Evolutionary conservation across 2,113 vertebrate species (phyloP), one percentile per base, ranked within the genome.

Genomic region (Nansenia antarctica): DNA sequence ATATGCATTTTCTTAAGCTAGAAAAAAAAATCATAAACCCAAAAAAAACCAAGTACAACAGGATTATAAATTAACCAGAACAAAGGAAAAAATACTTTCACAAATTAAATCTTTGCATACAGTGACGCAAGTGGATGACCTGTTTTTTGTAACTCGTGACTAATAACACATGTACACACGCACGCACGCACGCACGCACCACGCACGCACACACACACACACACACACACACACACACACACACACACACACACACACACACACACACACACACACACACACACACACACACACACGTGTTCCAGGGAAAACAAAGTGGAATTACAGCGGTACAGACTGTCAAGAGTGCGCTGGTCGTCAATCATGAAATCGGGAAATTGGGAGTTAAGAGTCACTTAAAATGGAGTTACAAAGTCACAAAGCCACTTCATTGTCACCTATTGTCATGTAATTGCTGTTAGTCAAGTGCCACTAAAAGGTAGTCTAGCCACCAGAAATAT

Each of bases 61-160:
- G 86, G 88, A 89, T 91, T 90, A 90, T 92, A 92, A 93, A 92
- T 92, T 89, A 93, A 92, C 79, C 89, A 81, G 74, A 76, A 79
- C 79, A 70, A 14, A 60, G 74, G 74, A 81, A 82, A 69, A 62
- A 18, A 20, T 65, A 92, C 86, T 88, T 90, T 90, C 73, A 86
- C 85, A 88, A 89, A 82, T 76, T 37, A 82, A 75, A 67, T 72
- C 62, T 88, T 90, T 90, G 89, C 90, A 91, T 89, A 87, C 86
- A 83, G 86, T 84, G 85, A 89, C 85, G 78, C 79, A 67, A 83
- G 69, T 76, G 69, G 67, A 76, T 82, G 81, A 91, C 80, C 82
- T 88, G 60, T 57, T 78, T 47, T 83, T 79, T 78, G 78, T 82
- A 77, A 80, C 77, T 75, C 49, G 79, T 81, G 82, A 86, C 83